Percentiles rank a stretch among this genome's conserved stretches.
Evolutionary conservation across 2,888 invertebrate genomes (phyloP).

Genomic region (Coenonympha glycerion): DNA sequence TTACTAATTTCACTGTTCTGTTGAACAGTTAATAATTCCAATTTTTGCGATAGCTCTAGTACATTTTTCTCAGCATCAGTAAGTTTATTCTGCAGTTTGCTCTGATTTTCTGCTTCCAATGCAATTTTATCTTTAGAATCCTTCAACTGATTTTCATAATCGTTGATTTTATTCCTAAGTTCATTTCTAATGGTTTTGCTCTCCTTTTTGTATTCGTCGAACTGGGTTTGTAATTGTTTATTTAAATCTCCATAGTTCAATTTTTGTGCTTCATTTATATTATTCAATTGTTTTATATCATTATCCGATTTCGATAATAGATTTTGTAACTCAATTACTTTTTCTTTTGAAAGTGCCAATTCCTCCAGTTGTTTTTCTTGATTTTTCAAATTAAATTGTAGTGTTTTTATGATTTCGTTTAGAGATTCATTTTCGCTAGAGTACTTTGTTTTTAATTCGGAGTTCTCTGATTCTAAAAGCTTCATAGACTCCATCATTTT

Average conservation of each 20-base stretch:
- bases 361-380: slow-evolving; percentile 55
- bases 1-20: slow-evolving; percentile 59
- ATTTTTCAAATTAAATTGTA: slow-evolving; percentile 49
- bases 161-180: slow-evolving; percentile 76
- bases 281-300: slow-evolving; percentile 62
- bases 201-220: slow-evolving; percentile 64
- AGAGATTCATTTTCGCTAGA: slow-evolving; percentile 57
- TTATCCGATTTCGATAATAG: slow-evolving; percentile 61
- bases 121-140: slow-evolving; percentile 57
- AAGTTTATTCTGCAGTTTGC: slow-evolving; percentile 53
- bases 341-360: slow-evolving; percentile 53
- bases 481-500: slow-evolving; percentile 52
- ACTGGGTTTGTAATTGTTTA: slow-evolving; percentile 58
- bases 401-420: slow-evolving; percentile 46
- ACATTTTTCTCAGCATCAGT: slow-evolving; percentile 53
- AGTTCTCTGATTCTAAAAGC: slow-evolving; percentile 53
- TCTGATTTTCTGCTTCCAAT: slow-evolving; percentile 56
- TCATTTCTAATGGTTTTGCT: slow-evolving; percentile 71
- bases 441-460: slow-evolving; percentile 51
- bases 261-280: slow-evolving; percentile 68
- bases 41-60: slow-evolving; percentile 57
- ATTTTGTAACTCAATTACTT: slow-evolving; percentile 57
- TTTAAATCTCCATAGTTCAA: slow-evolving; percentile 68
- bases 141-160: slow-evolving; percentile 57
- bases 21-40: slow-evolving; percentile 60